Evolutionary conservation across 2,113 vertebrate genomes (phyloP), one percentile per base, ranked within the genome.

Genomic region (Cephalophus harveyi): DNA sequence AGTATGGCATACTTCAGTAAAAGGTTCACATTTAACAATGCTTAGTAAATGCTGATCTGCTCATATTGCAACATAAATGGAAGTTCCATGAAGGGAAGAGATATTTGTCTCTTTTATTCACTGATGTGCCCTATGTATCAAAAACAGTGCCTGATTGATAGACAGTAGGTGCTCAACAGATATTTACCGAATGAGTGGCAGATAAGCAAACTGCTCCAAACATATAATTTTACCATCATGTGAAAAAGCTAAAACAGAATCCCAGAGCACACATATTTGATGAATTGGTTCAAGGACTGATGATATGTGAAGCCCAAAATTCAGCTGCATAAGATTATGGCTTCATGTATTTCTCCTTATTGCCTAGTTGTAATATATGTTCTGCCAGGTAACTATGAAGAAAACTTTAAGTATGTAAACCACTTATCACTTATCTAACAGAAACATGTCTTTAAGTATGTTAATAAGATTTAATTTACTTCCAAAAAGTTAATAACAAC

Each of bases 361-460:
- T 83, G 62, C 36, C 16, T 81, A 10, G 74, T 95, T 95, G 79
- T 78, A 83, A 40, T 59, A 25, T 64, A 87, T 96, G 43, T 89
- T 83, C 91, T 94, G 82, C 76, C 76, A 59, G 12, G 74, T 87
- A 57, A 94, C 52, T 54, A 94, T 8, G 60, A 87, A 91, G 50
- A 97, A 95, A 28, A 91, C n/a, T 97, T 89, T 59, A 27, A 57
- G 15, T 30, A 89, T 50, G 81, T 48, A 96, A 95, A 59, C 30
- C 21, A 93, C 14, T 95, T 95, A 67, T 36, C 27, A 90, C 59
- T 88, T 97, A 43, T 59, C 88, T 71, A 79, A 92, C 9, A 95
- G 33, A 14, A 95, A 95, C 16, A 74, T 14, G 25, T 52, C 57
- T 87, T 74, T 84, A 79, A 83, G 46, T 62, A 54, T 46, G 8